phyloP scores from a whole-genome alignment of 2,113 vertebrate genomes.

The Platycercus adscitus region DNA sequence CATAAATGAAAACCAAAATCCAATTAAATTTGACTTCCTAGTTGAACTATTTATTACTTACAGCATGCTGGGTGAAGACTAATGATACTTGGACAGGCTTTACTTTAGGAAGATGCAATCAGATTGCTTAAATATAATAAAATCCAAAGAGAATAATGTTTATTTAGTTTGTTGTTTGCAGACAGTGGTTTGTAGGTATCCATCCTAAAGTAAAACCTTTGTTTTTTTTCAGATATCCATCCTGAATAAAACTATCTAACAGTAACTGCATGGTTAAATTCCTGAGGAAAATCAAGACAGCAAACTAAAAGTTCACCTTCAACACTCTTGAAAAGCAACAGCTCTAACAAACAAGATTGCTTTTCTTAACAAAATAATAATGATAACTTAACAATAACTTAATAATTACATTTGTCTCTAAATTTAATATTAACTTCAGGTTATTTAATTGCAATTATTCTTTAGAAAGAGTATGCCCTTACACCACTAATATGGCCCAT shows the following conservation, averaged over 20 bases:
- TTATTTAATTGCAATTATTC: background rate
- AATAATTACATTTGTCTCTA: background rate
- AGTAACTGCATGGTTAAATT: background rate
- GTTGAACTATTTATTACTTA: background rate
- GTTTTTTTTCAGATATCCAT: background rate
- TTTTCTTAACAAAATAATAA: background rate
- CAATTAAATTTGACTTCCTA: slow-evolving; percentile 5
- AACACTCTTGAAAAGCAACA: background rate
- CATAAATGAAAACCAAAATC: slow-evolving; percentile 28
- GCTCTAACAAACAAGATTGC: background rate
- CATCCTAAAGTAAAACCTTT: background rate
- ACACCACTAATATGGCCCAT: background rate
- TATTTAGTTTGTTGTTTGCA: background rate
- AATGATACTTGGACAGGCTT: background rate
- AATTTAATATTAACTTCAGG: background rate
- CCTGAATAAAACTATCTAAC: background rate
- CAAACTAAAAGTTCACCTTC: background rate
- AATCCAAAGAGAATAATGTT: background rate
- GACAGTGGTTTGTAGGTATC: background rate
- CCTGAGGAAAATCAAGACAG: background rate
- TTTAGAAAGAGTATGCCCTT: background rate
- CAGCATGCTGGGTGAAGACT: background rate
- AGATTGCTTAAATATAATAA: background rate
- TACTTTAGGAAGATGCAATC: background rate
- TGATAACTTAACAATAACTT: background rate